Evolutionary conservation across 2,113 vertebrate species (phyloP), one percentile per base, ranked within the genome.

Genomic region (Origma solitaria): DNA sequence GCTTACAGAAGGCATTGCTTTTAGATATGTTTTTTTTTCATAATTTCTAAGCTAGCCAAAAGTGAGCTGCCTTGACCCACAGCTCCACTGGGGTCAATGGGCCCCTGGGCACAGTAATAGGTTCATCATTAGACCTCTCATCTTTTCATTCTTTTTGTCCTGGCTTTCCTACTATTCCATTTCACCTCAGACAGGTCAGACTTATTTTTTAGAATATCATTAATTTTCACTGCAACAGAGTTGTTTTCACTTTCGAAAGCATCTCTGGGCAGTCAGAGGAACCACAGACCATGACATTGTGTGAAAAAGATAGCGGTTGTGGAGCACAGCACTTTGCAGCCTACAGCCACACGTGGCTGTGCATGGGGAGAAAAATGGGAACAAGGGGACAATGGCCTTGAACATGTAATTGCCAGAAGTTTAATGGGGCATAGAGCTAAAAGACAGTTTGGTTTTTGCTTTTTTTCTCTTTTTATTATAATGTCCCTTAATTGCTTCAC

Each of bases 311-410:
- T 28, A 10, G 23, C 0, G 3, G 23, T 66, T 81, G 17, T 35
- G 47, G 50, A 65, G 11, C 10, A n/a, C 0, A 60, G 80, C 17
- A 22, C 30, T 78, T 81, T 0, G 0, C 38, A 82, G 53, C 51
- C 47, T 62, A 50, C 35, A 66, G 16, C 64, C 25, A 42, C 45
- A 65, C 0, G 1, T 42, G 51, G 33, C 42, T 3, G 1, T 31
- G 25, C 13, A 42, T 4, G 12, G 37, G 31, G 42, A 86, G 31
- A 38, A 79, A 92, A 85, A 72, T 33, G 28, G 40, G 28, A 82
- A 25, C 37, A 69, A 65, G 15, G n/a, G 45, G 45, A 92, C 40
- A 40, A 37, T n/a, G 40, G 35, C 24, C 53, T 50, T 49, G 22
- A 37, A 53, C 11, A 11, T 50, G 23, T 15, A 87, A 85, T 80